A percentile compares a stretch with the other conserved stretches of the same genome.
Evolutionary conservation across 2,797 vertebrate genomes (phyloP).

Genomic region (Parauchenoglanis punctatus): DNA sequence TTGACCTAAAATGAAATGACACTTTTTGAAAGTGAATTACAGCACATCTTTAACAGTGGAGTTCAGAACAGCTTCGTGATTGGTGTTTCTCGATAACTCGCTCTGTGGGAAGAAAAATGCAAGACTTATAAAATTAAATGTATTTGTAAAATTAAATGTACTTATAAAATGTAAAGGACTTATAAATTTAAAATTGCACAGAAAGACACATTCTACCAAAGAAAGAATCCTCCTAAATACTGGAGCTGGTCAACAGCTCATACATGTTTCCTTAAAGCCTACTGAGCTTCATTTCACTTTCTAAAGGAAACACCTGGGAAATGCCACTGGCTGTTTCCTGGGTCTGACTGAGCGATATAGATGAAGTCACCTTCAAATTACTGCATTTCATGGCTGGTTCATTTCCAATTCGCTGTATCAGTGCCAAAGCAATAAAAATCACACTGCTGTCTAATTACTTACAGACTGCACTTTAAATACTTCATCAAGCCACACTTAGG

Average conservation of each 20-base stretch:
- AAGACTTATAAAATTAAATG: not conserved
- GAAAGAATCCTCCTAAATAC: not conserved
- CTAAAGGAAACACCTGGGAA: not conserved
- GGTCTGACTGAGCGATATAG: not conserved
- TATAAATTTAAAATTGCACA: not conserved
- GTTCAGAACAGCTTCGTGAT: slow-evolving; percentile 57
- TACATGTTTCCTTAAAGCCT: not conserved
- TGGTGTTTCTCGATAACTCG: slow-evolving; percentile 61
- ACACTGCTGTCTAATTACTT: not conserved
- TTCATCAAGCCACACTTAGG: not conserved
- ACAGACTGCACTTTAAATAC: not conserved
- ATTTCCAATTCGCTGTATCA: not conserved
- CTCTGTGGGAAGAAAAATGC: slow-evolving; percentile 51
- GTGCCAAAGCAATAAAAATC: not conserved
- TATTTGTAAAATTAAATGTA: too few species aligned
- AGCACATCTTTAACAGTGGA: slow-evolving; percentile 63
- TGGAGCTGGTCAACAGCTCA: not conserved
- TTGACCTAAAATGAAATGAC: slow-evolving; percentile 26
- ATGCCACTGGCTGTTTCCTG: not conserved
- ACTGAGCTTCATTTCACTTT: not conserved
- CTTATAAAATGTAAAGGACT: slow-evolving; percentile 15
- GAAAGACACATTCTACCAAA: not conserved
- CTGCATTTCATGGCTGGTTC: not conserved
- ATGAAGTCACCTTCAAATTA: not conserved
- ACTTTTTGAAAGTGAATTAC: slow-evolving; percentile 23